Evolutionary conservation across 2,113 vertebrate genomes (phyloP).

Genomic region (Rhodinocichla rosea): DNA sequence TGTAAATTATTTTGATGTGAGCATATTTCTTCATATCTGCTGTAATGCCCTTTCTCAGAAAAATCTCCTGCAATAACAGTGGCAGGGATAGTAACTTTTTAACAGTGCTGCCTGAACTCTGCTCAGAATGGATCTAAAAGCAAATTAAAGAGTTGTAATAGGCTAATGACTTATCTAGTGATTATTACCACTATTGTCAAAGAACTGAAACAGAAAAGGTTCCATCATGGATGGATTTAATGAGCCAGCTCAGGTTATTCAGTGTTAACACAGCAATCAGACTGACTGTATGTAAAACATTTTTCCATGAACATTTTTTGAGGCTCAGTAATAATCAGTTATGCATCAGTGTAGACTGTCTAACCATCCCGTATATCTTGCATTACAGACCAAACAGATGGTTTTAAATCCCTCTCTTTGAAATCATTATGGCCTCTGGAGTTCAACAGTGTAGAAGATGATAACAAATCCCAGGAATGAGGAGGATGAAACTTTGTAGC

Average conservation of each 20-base stretch:
- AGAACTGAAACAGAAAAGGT: neutral
- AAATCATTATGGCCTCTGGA: neutral
- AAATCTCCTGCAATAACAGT: neutral
- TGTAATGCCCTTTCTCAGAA: neutral
- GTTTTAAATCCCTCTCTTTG: neutral
- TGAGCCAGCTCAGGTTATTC: neutral
- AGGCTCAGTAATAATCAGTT: neutral
- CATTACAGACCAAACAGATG: neutral
- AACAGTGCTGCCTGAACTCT: neutral
- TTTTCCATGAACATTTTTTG: conserved; percentile 1
- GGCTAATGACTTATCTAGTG: neutral
- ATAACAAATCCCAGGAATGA: neutral
- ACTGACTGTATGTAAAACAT: neutral
- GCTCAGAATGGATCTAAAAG: neutral
- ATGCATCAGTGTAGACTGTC: neutral
- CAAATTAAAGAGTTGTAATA: neutral
- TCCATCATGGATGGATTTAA: neutral
- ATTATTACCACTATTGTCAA: neutral
- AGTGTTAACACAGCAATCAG: conserved; percentile 11
- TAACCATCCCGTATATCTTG: neutral
- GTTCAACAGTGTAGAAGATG: neutral
- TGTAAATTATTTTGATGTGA: neutral
- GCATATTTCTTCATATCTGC: neutral
- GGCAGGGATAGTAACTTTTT: neutral
- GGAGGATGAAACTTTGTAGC: neutral